These are phyloP conservation scores for Phainopepla nitens DNA, from an alignment of 2,113 vertebrate genomes.

Conservation along the genomic window DNA sequence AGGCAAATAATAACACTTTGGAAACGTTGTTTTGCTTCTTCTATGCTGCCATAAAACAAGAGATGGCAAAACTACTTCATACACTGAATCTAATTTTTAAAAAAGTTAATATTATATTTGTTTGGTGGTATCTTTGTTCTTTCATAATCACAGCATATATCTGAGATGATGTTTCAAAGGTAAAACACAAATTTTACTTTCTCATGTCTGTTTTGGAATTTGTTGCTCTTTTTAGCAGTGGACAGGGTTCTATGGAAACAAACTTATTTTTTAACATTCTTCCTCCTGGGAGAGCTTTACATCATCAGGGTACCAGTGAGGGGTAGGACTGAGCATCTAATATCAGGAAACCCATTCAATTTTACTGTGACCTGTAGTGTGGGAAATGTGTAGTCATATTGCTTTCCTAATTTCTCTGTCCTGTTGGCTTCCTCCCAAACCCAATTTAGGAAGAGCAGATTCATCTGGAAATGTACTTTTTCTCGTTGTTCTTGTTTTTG, in stretches of 20 bases:
- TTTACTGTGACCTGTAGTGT: not conserved
- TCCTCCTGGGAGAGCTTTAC: not conserved
- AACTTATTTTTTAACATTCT: not conserved
- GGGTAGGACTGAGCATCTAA: not conserved
- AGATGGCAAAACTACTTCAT: not conserved
- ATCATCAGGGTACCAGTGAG: not conserved
- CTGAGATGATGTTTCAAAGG: not conserved
- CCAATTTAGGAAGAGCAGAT: slow-evolving; percentile 19
- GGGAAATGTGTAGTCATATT: slow-evolving; percentile 2
- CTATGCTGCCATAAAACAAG: not conserved
- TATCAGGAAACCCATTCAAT: not conserved
- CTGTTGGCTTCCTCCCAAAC: slow-evolving; percentile 13
- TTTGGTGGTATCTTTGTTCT: not conserved
- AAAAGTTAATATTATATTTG: not conserved
- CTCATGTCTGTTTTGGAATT: not conserved
- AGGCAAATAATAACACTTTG: not conserved
- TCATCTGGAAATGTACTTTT: slow-evolving; percentile 34
- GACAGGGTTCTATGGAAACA: not conserved
- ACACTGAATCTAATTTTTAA: not conserved
- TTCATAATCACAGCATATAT: not conserved
- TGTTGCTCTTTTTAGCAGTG: not conserved
- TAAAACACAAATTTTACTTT: not conserved
- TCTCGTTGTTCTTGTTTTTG: not conserved
- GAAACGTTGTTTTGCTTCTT: not conserved
- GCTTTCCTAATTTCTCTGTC: not conserved